Evolutionary conservation across 2,888 invertebrate genomes (phyloP), one percentile per base, ranked within the genome.

Genomic region (Drosophila tanythrix): DNA sequence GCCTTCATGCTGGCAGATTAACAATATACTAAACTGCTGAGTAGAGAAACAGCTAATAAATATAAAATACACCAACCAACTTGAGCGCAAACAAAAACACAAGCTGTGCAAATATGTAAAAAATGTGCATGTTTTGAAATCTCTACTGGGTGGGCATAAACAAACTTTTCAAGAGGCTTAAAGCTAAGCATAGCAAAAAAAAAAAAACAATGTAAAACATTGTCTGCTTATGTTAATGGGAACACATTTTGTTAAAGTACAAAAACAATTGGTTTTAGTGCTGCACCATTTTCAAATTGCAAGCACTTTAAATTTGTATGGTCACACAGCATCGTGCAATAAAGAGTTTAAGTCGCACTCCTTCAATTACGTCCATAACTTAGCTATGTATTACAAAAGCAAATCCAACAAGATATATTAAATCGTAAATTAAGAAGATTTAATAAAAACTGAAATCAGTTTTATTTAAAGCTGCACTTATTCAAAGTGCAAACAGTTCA

Each of bases 31-130:
- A 70, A 83, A 67, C 66, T 79, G 57, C 74, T 48, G 53, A 63
- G 79, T 77, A 63, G 74, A 80, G 70, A 72, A 65, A 74, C 70
- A 56, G 79, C 76, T 76, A 70, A 64, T 68, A 77, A 69, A 82
- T 15, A 25, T 15, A 8, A 71, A 70, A 66, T 53, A 48, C 40
- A 70, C 59, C 72, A 64, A 65, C 31, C 76, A 84, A 70, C 65
- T 48, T 57, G 74, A 69, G 40, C 72, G 76, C 64, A 63, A 74
- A 70, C 57, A 66, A 38, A 46, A 50, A 57, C 60, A 76, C 88
- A 91, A 91, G 90, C 91, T 91, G 91, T 90, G 79, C 72, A 91
- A 91, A 91, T 77, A 91, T 55, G 69, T 82, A 63, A 65, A 75
- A 61, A 65, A 75, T 61, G 27, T 66, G 61, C 76, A 68, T 87